Conservation (phyloP, 2,888 invertebrate species). For the Callyntrura guangdongensis region DNA sequence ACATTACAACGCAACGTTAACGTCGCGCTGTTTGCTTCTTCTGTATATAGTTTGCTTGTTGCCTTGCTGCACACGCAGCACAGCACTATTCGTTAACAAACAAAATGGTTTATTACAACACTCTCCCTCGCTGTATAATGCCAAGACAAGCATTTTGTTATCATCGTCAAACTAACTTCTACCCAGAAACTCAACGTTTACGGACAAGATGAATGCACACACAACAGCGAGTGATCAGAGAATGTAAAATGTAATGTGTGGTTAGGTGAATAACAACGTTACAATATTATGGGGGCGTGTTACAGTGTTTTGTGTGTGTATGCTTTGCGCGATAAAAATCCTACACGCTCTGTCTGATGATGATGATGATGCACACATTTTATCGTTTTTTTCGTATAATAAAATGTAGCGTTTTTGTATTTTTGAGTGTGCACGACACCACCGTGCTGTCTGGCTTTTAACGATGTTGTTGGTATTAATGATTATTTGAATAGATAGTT, state of each 20-base stretch:
- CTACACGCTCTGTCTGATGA: constrained; percentile 9
- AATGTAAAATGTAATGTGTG: constrained; percentile 29
- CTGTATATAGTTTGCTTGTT: not conserved
- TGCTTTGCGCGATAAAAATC: constrained; percentile 37
- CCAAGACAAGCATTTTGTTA: constrained; percentile 27
- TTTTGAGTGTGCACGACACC: not conserved
- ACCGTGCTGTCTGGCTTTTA: not conserved
- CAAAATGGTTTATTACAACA: not conserved
- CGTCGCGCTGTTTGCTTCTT: constrained; percentile 5
- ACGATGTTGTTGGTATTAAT: too few species aligned
- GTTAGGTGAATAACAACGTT: not conserved
- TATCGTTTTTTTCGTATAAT: not conserved
- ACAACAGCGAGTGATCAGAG: not conserved
- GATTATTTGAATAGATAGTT: too few species aligned
- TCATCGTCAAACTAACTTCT: constrained; percentile 23
- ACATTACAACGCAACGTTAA: not conserved
- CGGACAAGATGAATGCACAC: constrained; percentile 26
- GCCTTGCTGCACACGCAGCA: not conserved
- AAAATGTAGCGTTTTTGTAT: constrained; percentile 11
- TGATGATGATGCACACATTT: not conserved
- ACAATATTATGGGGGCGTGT: too few species aligned
- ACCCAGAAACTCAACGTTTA: constrained; percentile 40
- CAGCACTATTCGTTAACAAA: constrained; percentile 12
- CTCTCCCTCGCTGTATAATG: not conserved
- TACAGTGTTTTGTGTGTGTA: not conserved